Evolutionary conservation across 2,888 invertebrate genomes (phyloP).

Genomic region (Lycia hirtaria): DNA sequence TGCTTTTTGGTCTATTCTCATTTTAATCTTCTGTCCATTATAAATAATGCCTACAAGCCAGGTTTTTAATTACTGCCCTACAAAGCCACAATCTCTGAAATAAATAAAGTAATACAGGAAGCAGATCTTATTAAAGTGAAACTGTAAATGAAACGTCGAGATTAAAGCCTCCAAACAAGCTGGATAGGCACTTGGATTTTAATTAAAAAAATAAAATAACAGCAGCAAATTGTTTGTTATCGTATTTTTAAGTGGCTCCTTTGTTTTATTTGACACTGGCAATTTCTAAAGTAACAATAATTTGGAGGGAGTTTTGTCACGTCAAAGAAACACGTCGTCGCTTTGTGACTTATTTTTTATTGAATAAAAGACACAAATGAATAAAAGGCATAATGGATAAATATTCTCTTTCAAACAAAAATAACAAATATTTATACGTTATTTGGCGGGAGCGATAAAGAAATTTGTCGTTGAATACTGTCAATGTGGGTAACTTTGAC

Average conservation of each 20-base stretch:
- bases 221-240: neutral
- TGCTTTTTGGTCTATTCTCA: too few relatives aligned
- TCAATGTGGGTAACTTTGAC: too few relatives aligned
- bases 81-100: neutral
- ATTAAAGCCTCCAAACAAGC: constrained; percentile 7
- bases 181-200: neutral
- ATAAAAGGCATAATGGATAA: too few relatives aligned
- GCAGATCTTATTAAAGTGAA: constrained; percentile 15
- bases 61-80: neutral
- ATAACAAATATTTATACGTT: too few relatives aligned
- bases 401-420: too few relatives aligned
- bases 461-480: too few relatives aligned
- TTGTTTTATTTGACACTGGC: constrained; percentile 2
- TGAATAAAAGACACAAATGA: too few relatives aligned
- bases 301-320: too few relatives aligned
- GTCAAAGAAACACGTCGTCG: too few relatives aligned
- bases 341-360: too few relatives aligned
- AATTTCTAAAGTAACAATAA: neutral
- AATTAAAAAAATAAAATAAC: constrained; percentile 1
- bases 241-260: constrained; percentile 2
- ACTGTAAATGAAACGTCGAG: constrained; percentile 14
- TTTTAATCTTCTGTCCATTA: too few relatives aligned
- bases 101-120: neutral
- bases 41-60: neutral
- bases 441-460: too few relatives aligned